These are phyloP conservation scores for Glandiceps talaboti DNA, from an alignment of 53 echinoderm and acorn worm species.

Conservation along the genomic window DNA sequence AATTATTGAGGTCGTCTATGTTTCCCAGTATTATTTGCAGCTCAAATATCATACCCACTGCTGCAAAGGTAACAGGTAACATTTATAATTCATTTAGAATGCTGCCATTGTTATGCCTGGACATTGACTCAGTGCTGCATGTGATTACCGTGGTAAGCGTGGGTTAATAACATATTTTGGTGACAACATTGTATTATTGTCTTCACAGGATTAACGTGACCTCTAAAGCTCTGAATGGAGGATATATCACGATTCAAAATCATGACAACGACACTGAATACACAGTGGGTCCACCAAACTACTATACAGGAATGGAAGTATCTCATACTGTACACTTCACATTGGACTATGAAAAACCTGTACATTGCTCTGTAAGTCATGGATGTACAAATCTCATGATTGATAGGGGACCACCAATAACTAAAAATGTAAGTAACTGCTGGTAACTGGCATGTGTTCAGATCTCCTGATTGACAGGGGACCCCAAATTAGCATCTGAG, in stretches of 20 bases:
- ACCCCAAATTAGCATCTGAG: too few species aligned
- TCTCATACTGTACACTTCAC: neutral
- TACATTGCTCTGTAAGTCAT: neutral
- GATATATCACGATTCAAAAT: neutral
- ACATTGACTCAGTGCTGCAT: too few species aligned
- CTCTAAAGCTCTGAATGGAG: neutral
- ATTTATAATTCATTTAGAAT: too few species aligned
- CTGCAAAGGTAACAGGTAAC: too few species aligned
- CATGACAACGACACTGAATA: neutral
- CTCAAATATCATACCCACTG: too few species aligned
- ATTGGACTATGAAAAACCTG: neutral
- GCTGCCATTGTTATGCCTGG: too few species aligned
- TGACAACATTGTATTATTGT: too few species aligned
- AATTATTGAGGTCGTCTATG: too few species aligned
- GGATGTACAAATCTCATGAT: neutral
- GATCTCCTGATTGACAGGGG: too few species aligned
- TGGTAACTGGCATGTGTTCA: neutral
- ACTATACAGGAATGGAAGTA: neutral
- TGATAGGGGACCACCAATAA: neutral
- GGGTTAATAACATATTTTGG: too few species aligned
- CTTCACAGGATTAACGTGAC: neutral
- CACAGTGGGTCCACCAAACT: neutral
- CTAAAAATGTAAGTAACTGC: neutral
- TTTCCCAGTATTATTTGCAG: too few species aligned
- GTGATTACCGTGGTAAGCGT: too few species aligned